Evolutionary conservation across 2,888 invertebrate genomes (phyloP), one percentile per base, ranked within the genome.

Genomic region (Scaptomyza polygonia): DNA sequence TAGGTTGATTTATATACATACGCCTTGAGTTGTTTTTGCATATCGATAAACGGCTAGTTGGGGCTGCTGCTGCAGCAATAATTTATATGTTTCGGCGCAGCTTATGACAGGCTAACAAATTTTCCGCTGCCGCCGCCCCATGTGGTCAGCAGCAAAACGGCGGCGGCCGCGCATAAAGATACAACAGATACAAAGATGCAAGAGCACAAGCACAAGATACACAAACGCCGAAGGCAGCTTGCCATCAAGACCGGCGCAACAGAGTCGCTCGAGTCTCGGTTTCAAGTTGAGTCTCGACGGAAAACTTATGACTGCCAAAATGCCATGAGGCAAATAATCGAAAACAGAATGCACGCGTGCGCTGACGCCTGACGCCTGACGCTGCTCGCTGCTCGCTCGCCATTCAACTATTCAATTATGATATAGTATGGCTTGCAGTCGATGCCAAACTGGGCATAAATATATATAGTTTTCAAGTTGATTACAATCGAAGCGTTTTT

Each of bases 81-180:
- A 88, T 86, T 88, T 88, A 85, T 86, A 67, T 80, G 80, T 71
- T 72, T 78, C 73, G 78, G 68, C 80, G 88, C 88, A 83, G 67
- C 65, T 86, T 88, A 86, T 83, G 84, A 78, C 84, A 88, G 83
- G 70, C 84, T 79, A 88, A 88, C 84, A 88, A 84, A 84, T 84
- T 84, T 74, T 77, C 80, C 70, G 77, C 77, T 65, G 67, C 74
- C 83, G 67, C 74, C 83, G 70, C 79, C 80, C 79, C 80, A 80
- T 81, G 85, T 65, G 85, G 80, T 67, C 68, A 67, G 61, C 55
- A 75, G 21, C 30, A 73, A 8, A 32, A 32, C 36, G 36, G 66
- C 72, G 75, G 72, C 72, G 75, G 75, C 72, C 56, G 54, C n/a
- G 45, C 59, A 7, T n/a, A 70, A 9, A 32, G 72, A 72, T 75